These are phyloP conservation scores for Paedocypris sp. DNA, from an alignment of 2,113 vertebrate species.

Conservation along the genomic window DNA sequence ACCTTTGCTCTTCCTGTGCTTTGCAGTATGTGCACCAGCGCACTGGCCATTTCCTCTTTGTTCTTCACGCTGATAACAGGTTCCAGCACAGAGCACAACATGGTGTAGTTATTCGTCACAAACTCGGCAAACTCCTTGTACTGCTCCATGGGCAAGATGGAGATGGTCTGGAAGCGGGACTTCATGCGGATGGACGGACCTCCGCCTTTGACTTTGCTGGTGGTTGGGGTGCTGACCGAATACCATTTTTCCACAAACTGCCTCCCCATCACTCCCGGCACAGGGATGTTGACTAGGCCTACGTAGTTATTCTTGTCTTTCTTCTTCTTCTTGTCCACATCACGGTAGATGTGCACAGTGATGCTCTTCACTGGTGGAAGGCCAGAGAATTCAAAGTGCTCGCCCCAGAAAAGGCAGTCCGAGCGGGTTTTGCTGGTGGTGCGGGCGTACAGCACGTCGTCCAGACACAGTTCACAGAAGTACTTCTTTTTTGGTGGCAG, in stretches of 20 bases:
- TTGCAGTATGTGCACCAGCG: slow-evolving; percentile 93
- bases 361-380: slow-evolving; percentile 75
- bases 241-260: slow-evolving; percentile 98
- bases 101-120: slow-evolving; percentile 81
- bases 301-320: slow-evolving; percentile 97
- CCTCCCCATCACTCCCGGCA: slow-evolving; percentile 70
- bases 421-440: slow-evolving; percentile 91
- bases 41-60: slow-evolving; percentile 93
- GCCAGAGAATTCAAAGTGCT: slow-evolving; percentile 84
- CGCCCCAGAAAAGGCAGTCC: slow-evolving; percentile 95
- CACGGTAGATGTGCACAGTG: slow-evolving; percentile 93
- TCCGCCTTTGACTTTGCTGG: slow-evolving; percentile 77
- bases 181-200: slow-evolving; percentile 91
- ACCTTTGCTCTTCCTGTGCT: slow-evolving; percentile 94
- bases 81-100: slow-evolving; percentile 88
- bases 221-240: slow-evolving; percentile 85
- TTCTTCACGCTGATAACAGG: slow-evolving; percentile 90
- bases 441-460: slow-evolving; percentile 86
- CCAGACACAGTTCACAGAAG: slow-evolving; percentile 95
- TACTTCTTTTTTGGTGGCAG: slow-evolving; percentile 90
- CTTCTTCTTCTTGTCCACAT: slow-evolving; percentile 89
- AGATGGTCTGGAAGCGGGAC: slow-evolving; percentile 84
- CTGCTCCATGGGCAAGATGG: slow-evolving; percentile 93
- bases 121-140: slow-evolving; percentile 99
- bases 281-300: slow-evolving; percentile 87